phyloP scores from a whole-genome alignment of 2,888 invertebrate species.

The Nomada goodeniana region DNA sequence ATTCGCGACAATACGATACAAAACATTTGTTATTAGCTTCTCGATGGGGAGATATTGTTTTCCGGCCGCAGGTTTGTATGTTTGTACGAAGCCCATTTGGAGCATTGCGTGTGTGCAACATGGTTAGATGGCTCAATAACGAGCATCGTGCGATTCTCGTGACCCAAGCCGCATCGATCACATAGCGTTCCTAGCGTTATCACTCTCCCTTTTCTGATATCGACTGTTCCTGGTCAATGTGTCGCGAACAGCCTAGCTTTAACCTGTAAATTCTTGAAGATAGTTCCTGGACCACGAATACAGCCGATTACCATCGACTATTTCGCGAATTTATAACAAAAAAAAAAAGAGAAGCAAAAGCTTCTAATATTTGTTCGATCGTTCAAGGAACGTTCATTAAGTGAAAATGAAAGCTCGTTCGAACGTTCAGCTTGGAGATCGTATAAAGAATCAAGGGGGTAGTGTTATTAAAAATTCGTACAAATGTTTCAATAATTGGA shows the following conservation, averaged over 20 bases:
- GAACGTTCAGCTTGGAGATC: no score
- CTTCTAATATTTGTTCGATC: background rate
- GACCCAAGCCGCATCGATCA: constrained; percentile 66
- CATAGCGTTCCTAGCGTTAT: constrained; percentile 42
- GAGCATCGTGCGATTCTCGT: constrained; percentile 64
- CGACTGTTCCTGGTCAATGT: background rate
- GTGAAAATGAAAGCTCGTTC: background rate
- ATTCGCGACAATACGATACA: constrained; percentile 21
- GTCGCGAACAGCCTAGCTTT: background rate
- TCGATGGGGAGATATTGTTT: constrained; percentile 49
- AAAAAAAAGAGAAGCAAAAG: background rate
- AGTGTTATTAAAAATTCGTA: background rate
- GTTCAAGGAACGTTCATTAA: background rate
- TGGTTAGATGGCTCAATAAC: constrained; percentile 68
- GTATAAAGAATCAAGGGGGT: background rate
- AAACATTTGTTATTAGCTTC: constrained; percentile 62
- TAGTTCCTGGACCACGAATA: background rate
- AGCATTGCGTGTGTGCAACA: constrained; percentile 42
- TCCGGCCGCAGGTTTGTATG: constrained; percentile 23
- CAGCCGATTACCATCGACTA: background rate
- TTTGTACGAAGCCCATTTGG: constrained; percentile 1
- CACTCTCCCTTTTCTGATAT: constrained; percentile 16
- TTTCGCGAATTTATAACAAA: background rate
- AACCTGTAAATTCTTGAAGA: background rate
- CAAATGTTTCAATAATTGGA: no score